Evolutionary conservation across 2,888 invertebrate genomes (phyloP).

Genomic region (Drosophila anceps): DNA sequence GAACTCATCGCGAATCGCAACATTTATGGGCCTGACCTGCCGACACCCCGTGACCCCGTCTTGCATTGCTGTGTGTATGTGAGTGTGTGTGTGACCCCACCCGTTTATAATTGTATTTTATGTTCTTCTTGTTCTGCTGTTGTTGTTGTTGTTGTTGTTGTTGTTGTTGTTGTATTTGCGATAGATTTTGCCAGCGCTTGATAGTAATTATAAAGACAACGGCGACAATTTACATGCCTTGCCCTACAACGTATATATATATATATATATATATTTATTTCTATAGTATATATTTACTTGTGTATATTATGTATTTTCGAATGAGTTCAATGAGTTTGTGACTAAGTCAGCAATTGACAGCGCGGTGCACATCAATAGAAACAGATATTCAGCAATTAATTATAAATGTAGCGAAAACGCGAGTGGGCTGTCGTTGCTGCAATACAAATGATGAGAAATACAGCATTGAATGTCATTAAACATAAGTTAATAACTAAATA

Average conservation of each 20-base stretch:
- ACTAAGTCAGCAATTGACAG: constrained; percentile 41
- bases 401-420: neutral
- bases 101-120: constrained; percentile 65
- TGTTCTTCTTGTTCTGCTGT: constrained; percentile 26
- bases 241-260: constrained; percentile 30
- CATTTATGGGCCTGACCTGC: constrained; percentile 80
- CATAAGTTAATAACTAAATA: constrained; percentile 2
- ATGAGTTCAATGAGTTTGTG: constrained; percentile 46
- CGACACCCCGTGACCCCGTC: constrained; percentile 9
- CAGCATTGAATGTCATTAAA: neutral
- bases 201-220: constrained; percentile 74
- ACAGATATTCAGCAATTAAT: constrained; percentile 17
- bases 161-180: constrained; percentile 19
- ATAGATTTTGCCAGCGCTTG: constrained; percentile 56
- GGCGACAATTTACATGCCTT: constrained; percentile 62
- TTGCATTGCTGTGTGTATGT: constrained; percentile 20
- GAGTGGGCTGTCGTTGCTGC: neutral
- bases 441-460: neutral
- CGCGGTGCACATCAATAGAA: constrained; percentile 15
- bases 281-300: constrained; percentile 8
- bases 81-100: constrained; percentile 55
- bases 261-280: neutral
- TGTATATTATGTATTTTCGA: constrained; percentile 13
- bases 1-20: constrained; percentile 57
- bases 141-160: constrained; percentile 10